phyloP scores from a whole-genome alignment of 2,797 vertebrate genomes.

The Malacoctenus gilli region DNA sequence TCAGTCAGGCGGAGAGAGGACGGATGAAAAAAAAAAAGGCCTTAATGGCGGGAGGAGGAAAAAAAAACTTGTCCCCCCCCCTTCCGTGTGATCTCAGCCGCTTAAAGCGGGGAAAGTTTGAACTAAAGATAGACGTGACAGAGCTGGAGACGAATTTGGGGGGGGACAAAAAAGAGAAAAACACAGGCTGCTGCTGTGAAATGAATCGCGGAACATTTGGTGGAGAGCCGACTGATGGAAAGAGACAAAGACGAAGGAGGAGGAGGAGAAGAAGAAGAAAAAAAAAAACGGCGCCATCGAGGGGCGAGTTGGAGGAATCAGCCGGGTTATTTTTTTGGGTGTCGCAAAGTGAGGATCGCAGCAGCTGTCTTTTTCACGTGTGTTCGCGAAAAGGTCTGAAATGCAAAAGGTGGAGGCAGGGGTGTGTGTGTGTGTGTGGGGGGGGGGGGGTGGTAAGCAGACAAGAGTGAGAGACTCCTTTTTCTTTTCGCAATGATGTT shows the following conservation, averaged over 20 bases:
- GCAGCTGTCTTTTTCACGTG: background rate
- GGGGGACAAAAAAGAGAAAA: too few species aligned
- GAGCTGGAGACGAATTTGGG: background rate
- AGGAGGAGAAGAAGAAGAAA: too few species aligned
- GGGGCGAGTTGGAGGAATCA: background rate
- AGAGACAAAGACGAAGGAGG: too few species aligned
- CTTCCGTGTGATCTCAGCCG: conserved; percentile 14
- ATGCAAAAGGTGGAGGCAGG: background rate
- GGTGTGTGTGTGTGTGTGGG: too few species aligned
- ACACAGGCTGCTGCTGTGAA: conserved; percentile 1
- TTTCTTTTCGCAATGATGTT: conserved; percentile 17
- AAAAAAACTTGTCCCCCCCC: too few species aligned
- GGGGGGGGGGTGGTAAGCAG: background rate
- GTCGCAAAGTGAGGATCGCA: too few species aligned
- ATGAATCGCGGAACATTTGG: conserved; percentile 3
- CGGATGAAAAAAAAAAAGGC: conserved; percentile 23
- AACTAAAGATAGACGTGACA: conserved; percentile 33
- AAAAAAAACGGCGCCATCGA: too few species aligned
- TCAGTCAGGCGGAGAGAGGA: conserved; percentile 22
- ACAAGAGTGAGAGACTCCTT: conserved; percentile 9
- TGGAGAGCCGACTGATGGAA: conserved; percentile 4
- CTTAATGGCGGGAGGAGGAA: conserved; percentile 23
- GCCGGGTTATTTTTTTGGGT: background rate
- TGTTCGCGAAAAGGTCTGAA: background rate
- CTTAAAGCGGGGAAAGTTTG: conserved; percentile 14